Evolutionary conservation across 2,113 vertebrate species (phyloP), one percentile per base, ranked within the genome.

Genomic region (Sander lucioperca): DNA sequence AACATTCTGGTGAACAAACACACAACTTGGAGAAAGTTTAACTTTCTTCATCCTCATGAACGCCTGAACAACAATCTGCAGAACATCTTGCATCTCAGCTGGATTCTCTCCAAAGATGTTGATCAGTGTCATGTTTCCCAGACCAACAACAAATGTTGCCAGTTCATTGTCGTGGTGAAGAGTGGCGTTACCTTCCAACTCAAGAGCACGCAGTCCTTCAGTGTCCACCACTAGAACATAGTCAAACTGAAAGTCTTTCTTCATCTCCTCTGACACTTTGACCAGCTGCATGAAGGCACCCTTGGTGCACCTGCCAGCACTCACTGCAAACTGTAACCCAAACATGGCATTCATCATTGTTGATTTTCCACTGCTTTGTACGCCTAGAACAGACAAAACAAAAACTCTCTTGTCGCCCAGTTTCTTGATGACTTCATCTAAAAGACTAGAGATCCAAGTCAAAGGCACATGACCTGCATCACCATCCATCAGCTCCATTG

Each of bases 401-500:
- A 96, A 96, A 0, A 96, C 77, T 30, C 48, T 81, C 72, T 92
- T 86, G 85, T 97, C 85, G 16, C 93, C 94, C 4, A 96, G 80
- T 83, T 87, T 95, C 65, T 92, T 79, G 9, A 92, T 88, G 19
- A 97, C 59, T 57, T 91, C 92, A 53, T 96, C 91, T 77, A 97
- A 90, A 79, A 97, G 73, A 59, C 94, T 93, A n/a, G 75, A 77
- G 12, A 96, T 89, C 96, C 96, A 96, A 4, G 1, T 91, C 2
- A 97, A 23, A 14, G 96, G 93, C 7, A 96, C 81, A 5, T 96
- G 95, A 11, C 93, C 94, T 58, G 94, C 93, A 69, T 97, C 96
- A 0, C 96, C 96, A 51, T 97, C 96, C 95, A 97, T 96, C 66
- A 96, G 88, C 83, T 97, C 96, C 36, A 96, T 43, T 0, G 96